Conservation (phyloP, 2,113 vertebrate species). For the Periophthalmus modestus region DNA sequence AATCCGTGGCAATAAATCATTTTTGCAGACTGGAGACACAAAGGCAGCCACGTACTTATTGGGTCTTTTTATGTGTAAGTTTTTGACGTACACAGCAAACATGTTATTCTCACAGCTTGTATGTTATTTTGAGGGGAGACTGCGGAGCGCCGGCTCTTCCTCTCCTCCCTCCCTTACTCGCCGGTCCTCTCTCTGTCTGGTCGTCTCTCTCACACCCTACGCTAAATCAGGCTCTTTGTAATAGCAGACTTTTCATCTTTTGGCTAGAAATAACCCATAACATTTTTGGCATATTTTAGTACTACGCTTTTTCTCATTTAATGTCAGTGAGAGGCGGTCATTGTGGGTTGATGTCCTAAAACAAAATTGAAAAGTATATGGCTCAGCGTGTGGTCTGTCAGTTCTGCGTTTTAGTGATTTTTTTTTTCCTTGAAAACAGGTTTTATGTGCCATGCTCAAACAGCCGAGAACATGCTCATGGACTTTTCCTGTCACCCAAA, state of each 20-base stretch:
- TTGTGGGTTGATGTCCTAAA: conserved; percentile 72
- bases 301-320: conserved; percentile 43
- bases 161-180: conserved; percentile 31
- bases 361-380: conserved; percentile 70
- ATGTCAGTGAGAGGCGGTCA: conserved; percentile 53
- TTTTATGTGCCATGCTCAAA: conserved; percentile 46
- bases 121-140: conserved; percentile 81
- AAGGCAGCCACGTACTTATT: conserved; percentile 23
- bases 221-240: conserved; percentile 75
- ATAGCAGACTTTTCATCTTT: conserved; percentile 75
- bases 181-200: conserved; percentile 42
- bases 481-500: conserved; percentile 30
- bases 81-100: conserved; percentile 68
- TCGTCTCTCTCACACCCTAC: conserved; percentile 71
- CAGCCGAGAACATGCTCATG: conserved; percentile 42
- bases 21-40: conserved; percentile 15
- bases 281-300: conserved; percentile 75
- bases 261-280: conserved; percentile 69
- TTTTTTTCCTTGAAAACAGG: conserved; percentile 54
- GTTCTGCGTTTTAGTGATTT: conserved; percentile 60
- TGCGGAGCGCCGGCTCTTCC: conserved; percentile 72
- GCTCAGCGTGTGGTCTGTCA: conserved; percentile 52
- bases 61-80: conserved; percentile 53
- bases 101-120: conserved; percentile 74
- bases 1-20: conserved; percentile 2